Percentiles rank a stretch among this genome's conserved stretches.
Conservation (phyloP, 37 sponge, comb jelly and placozoan species). For the Chondrosia reniformis region DNA sequence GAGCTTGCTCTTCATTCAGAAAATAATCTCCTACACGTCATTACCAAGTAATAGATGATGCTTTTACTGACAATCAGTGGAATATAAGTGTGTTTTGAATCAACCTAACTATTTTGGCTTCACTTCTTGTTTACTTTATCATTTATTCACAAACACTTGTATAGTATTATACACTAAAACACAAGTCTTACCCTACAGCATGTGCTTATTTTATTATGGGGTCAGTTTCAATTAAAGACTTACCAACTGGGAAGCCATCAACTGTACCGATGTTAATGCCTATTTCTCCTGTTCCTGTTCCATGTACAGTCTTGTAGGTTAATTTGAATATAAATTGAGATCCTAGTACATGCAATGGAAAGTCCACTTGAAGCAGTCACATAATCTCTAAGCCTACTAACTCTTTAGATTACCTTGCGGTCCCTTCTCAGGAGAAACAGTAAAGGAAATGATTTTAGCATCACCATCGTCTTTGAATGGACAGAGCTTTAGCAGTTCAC, state of each 20-base stretch:
- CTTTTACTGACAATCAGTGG: too few relatives aligned
- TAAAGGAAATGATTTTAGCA: slow-evolving; percentile 61
- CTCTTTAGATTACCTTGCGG: slow-evolving; percentile 34
- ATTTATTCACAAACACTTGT: too few relatives aligned
- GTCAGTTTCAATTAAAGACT: slow-evolving; percentile 1
- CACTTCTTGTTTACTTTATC: too few relatives aligned
- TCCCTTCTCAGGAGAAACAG: slow-evolving; percentile 43
- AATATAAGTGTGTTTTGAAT: too few relatives aligned
- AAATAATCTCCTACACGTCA: slow-evolving; percentile 31
- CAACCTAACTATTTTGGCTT: too few relatives aligned
- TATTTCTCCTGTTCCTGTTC: slow-evolving; percentile 87
- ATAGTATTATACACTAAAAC: too few relatives aligned
- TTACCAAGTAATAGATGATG: too few relatives aligned
- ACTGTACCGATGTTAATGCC: slow-evolving; percentile 52
- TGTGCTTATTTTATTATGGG: too few relatives aligned
- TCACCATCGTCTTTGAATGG: slow-evolving; percentile 71
- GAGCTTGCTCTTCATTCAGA: slow-evolving; percentile 22
- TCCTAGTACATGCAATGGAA: background rate
- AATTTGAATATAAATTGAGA: slow-evolving; percentile 45
- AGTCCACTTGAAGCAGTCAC: background rate
- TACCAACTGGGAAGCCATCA: slow-evolving; percentile 75
- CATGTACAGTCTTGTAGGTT: slow-evolving; percentile 45
- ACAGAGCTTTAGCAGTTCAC: slow-evolving; percentile 69
- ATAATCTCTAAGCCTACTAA: background rate
- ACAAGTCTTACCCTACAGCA: too few relatives aligned